Base-by-base conservation (phyloP, 2,113 vertebrate species). In the Polypterus bichir region DNA sequence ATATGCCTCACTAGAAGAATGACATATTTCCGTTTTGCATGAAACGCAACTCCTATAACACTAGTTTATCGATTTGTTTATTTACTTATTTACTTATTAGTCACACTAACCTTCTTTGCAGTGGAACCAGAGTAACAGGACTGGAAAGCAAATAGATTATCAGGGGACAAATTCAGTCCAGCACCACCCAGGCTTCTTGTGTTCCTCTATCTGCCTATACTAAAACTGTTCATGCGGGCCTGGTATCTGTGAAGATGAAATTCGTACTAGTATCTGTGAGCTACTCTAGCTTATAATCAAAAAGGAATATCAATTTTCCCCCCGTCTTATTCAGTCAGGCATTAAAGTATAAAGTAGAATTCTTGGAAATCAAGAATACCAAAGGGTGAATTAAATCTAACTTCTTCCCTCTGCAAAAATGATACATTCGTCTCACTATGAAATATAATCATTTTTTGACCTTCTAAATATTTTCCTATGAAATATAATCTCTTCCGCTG, bases 271-370 rank as follows among this genome's bases (percentile, higher is more conserved):
- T 6, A 58, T 58, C 56, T 58, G 56, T 11, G 56, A 58, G n/a
- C 8, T 58, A 58, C 56, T 6, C 56, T 58, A 58, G 44, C 56
- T 58, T 44, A 58, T 44, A 44, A 58, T 44, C 56, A 58, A 58
- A 27, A 27, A 44, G 44, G 56, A 6, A 6, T 45, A 45, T 27
- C 44, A 3, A 6, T 7, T 44, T 58, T 45, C 44, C 9, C 56
- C 27, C 27, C 27, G 27, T 57, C 44, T 45, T 58, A 58, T 44
- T 58, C 56, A 44, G 5, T 11, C 56, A 58, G 27, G 56, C 56
- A 45, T 58, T 44, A 27, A 58, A 45, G 56, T 44, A 8, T 58
- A 58, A 58, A 45, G 27, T 27, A 11, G 5, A 44, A 58, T 58
- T 45, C 6, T 58, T 7, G 46, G 44, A 45, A 27, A 27, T 27